Evolutionary conservation across 2,113 vertebrate genomes (phyloP).

Genomic region (Lethenteron reissneri): DNA sequence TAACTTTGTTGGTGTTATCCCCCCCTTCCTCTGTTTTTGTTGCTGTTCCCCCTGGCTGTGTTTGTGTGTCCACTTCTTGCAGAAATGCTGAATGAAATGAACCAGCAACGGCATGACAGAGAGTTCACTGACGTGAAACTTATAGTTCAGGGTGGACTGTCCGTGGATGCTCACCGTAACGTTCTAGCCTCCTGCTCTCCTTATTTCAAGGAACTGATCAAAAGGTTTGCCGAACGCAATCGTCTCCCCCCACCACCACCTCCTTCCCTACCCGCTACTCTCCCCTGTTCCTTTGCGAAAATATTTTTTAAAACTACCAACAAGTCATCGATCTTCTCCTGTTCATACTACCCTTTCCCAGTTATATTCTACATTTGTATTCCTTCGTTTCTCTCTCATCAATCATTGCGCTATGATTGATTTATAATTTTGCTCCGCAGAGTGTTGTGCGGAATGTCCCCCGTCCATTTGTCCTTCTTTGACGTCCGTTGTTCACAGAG

Average conservation of each 20-base stretch:
- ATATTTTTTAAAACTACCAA: not conserved
- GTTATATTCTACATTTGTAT: too few relatives aligned
- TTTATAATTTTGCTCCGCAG: too few relatives aligned
- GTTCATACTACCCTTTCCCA: not conserved
- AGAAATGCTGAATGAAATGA: conserved; percentile 1
- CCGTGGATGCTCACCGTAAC: conserved; percentile 3
- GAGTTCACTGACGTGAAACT: conserved; percentile 6
- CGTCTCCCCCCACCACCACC: not conserved
- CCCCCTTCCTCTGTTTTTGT: too few relatives aligned
- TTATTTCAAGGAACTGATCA: conserved; percentile 5
- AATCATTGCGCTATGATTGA: too few relatives aligned
- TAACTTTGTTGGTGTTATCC: too few relatives aligned
- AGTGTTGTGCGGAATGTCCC: too few relatives aligned
- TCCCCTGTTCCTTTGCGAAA: not conserved
- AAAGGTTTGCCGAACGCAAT: conserved; percentile 1
- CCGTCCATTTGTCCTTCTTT: too few relatives aligned
- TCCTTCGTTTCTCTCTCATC: too few relatives aligned
- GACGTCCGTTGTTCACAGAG: too few relatives aligned
- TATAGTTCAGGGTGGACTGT: not conserved
- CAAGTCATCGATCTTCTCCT: not conserved
- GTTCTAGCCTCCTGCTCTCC: conserved; percentile 6
- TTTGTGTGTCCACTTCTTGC: not conserved
- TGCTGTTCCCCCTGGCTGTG: too few relatives aligned
- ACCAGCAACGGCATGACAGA: not conserved
- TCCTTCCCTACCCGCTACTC: not conserved